These are phyloP conservation scores for Lagodon rhomboides DNA, from an alignment of 2,797 vertebrate species.

Conservation along the genomic window DNA sequence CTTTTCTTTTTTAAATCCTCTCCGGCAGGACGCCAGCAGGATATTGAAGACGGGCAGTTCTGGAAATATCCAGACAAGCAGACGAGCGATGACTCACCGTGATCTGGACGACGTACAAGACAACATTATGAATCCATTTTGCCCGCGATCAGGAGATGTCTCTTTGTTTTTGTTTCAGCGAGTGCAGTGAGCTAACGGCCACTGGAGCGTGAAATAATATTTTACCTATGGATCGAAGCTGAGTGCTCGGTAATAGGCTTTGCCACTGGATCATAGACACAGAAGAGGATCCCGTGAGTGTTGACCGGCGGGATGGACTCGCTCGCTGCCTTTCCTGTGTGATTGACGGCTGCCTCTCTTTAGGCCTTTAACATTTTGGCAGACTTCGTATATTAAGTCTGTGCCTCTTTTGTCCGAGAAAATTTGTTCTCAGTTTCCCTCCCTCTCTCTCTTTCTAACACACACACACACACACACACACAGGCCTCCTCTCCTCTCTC, in stretches of 20 bases:
- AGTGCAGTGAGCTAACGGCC: constrained; percentile 25
- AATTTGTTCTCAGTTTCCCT: constrained; percentile 9
- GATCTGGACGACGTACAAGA: constrained; percentile 50
- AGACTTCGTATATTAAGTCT: constrained; percentile 38
- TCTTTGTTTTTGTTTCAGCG: constrained; percentile 17
- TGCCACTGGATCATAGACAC: constrained; percentile 23
- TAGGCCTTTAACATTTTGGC: constrained; percentile 46
- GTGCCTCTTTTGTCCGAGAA: constrained; percentile 26
- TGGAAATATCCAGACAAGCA: constrained; percentile 59
- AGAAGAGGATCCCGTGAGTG: constrained; percentile 29
- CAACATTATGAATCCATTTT: constrained; percentile 50
- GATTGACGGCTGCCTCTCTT: constrained; percentile 46
- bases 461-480: constrained; percentile 15
- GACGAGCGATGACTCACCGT: constrained; percentile 42
- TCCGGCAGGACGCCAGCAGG: constrained; percentile 47
- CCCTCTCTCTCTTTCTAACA: background rate
- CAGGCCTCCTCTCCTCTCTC: constrained; percentile 21
- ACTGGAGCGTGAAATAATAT: constrained; percentile 48
- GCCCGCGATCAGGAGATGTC: constrained; percentile 34
- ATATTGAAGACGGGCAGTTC: constrained; percentile 58
- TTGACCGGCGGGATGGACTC: constrained; percentile 45
- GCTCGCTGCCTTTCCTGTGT: background rate
- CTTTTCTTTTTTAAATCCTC: constrained; percentile 16
- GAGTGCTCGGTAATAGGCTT: constrained; percentile 40
- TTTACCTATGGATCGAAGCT: constrained; percentile 36